Base-by-base conservation (phyloP, 2,113 vertebrate species). In the Benitochromis conjunctus region DNA sequence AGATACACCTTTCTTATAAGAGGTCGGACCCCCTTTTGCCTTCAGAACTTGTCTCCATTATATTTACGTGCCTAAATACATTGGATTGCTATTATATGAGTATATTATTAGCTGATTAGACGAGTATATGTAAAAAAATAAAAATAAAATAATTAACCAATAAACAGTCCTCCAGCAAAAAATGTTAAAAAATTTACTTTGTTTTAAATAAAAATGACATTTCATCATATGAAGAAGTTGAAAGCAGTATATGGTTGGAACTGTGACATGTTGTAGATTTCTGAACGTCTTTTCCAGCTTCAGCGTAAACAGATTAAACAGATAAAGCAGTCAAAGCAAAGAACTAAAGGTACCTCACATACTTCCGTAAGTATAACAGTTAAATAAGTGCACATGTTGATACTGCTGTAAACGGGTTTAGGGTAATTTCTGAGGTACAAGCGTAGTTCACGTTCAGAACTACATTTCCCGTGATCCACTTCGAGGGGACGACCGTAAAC, bases 381-480 rank as follows among this genome's bases (percentile, higher is more conserved):
- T 48, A 48, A 29, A 46, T 29, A 71, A 26, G 10, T 21, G 53
- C 10, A n/a, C n/a, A 9, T 53, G 18, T 6, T 7, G 48, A 18
- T 51, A 51, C 48, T 51, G 48, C 48, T 7, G 48, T 18, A 51
- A 16, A 51, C 7, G 14, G 18, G 48, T 19, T 19, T 54, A 16
- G 9, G 5, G 14, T 29, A 7, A 48, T 74, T 48, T 26, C 14
- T 26, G 21, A 18, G 66, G 26, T 16, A 29, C 21, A 12, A 11
- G 1, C 14, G 26, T 11, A 19, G 43, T 2, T 4, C 43, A 74
- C 26, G 4, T n/a, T 51, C 46, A 4, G 16, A 83, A 92, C 91
- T 90, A 78, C 88, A 41, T 82, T 85, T 88, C 90, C 91, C 92
- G 54, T 84, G 13, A 85, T 54, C 6, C 90, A 38, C 3, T 21